Percentiles rank a stretch among this genome's conserved stretches.
Evolutionary conservation across 1,140 invertebrate species (phyloP).

Genomic region (Drosophila mojavensis): DNA sequence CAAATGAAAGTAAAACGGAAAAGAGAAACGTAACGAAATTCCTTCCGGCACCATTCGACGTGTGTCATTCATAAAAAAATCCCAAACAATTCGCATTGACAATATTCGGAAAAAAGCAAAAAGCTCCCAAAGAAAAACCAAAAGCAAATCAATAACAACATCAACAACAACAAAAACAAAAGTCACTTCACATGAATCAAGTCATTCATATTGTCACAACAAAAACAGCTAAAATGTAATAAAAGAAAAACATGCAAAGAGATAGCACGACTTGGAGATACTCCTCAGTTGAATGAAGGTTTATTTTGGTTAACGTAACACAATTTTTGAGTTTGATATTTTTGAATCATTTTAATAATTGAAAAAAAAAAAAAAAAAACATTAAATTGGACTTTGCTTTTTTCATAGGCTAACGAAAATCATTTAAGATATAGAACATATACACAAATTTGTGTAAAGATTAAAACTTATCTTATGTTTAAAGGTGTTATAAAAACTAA

Average conservation of each 20-base stretch:
- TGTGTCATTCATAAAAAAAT: conserved; percentile 56
- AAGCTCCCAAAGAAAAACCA: conserved; percentile 11
- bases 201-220: conserved; percentile 46
- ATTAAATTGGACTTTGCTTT: too few relatives aligned
- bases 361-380: neutral
- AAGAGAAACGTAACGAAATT: conserved; percentile 51
- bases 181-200: conserved; percentile 32
- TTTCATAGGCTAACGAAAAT: too few relatives aligned
- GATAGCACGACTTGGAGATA: neutral
- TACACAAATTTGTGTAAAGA: too few relatives aligned
- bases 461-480: too few relatives aligned
- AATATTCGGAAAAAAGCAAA: conserved; percentile 23
- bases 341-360: too few relatives aligned
- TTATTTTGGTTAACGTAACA: neutral
- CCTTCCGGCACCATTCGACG: conserved; percentile 55
- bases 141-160: conserved; percentile 47
- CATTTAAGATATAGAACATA: too few relatives aligned
- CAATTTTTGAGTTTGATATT: too few relatives aligned
- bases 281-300: neutral
- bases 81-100: conserved; percentile 23
- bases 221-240: conserved; percentile 17
- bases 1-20: conserved; percentile 14
- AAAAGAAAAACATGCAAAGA: neutral
- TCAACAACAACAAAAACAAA: conserved; percentile 13
- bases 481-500: too few relatives aligned